phyloP scores from a whole-genome alignment of 2,888 invertebrate genomes.

The Ectemnius cavifrons region DNA sequence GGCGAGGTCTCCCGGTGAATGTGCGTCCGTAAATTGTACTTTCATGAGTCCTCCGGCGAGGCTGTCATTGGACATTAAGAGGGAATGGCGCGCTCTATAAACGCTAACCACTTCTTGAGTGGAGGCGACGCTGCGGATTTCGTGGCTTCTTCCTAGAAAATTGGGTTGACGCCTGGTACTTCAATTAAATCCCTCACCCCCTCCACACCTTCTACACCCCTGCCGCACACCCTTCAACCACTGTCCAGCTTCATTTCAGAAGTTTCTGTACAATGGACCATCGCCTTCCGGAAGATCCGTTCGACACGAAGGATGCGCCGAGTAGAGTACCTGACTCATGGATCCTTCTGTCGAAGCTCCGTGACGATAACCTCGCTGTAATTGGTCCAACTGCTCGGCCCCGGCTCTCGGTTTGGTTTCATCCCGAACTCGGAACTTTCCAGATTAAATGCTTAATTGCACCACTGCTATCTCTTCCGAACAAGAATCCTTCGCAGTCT shows the following conservation, averaged over 20 bases:
- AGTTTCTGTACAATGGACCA: constrained; percentile 62
- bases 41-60: constrained; percentile 47
- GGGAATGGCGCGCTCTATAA: constrained; percentile 51
- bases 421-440: constrained; percentile 63
- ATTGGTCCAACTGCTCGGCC: constrained; percentile 64
- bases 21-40: constrained; percentile 44
- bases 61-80: constrained; percentile 40
- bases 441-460: constrained; percentile 70
- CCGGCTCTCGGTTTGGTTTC: constrained; percentile 40
- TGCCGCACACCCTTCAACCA: constrained; percentile 36
- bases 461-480: constrained; percentile 55
- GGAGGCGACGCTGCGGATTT: constrained; percentile 41
- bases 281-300: constrained; percentile 56
- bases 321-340: constrained; percentile 56
- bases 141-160: constrained; percentile 51
- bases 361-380: constrained; percentile 69
- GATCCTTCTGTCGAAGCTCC: constrained; percentile 60
- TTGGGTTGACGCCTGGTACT: constrained; percentile 62
- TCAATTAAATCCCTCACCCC: constrained; percentile 58
- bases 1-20: constrained; percentile 26
- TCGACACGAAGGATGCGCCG: constrained; percentile 49
- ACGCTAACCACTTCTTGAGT: constrained; percentile 49
- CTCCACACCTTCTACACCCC: neutral
- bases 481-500: constrained; percentile 10
- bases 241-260: constrained; percentile 63